Conservation (phyloP, 2,797 vertebrate species). For the Falco novaeseelandiae region DNA sequence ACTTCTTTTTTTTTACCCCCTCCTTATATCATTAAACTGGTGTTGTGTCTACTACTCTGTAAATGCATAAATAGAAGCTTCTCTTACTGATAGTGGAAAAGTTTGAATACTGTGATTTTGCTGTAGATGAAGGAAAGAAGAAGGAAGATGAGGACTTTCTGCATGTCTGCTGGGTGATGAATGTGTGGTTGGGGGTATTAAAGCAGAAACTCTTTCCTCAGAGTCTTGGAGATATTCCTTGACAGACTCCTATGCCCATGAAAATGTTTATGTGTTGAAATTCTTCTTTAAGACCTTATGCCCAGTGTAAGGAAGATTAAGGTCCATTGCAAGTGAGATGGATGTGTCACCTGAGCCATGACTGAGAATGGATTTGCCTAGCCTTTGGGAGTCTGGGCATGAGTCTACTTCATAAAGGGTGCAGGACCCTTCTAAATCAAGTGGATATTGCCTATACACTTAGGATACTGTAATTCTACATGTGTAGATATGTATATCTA, state of each 20-base stretch:
- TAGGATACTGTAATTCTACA: background rate
- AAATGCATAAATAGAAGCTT: conserved; percentile 61
- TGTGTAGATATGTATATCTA: background rate
- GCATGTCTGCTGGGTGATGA: conserved; percentile 33
- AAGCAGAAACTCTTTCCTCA: conserved; percentile 53
- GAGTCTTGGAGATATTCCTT: conserved; percentile 46
- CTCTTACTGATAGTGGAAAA: conserved; percentile 29
- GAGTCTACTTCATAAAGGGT: background rate
- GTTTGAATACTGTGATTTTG: conserved; percentile 29
- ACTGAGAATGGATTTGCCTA: background rate
- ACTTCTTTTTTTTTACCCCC: background rate
- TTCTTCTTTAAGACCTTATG: conserved; percentile 10
- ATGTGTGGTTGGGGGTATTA: conserved; percentile 52
- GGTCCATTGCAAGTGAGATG: background rate
- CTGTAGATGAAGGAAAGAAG: background rate
- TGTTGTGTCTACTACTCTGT: conserved; percentile 57
- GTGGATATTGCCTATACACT: background rate
- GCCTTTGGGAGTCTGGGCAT: background rate
- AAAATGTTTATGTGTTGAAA: conserved; percentile 48
- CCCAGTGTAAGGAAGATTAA: background rate
- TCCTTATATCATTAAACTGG: conserved; percentile 31
- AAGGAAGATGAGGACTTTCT: conserved; percentile 24
- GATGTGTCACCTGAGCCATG: background rate
- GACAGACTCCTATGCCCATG: conserved; percentile 58
- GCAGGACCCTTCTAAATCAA: background rate